Evolutionary conservation across 2,888 invertebrate genomes (phyloP), one percentile per base, ranked within the genome.

Genomic region (Thumatha senex): DNA sequence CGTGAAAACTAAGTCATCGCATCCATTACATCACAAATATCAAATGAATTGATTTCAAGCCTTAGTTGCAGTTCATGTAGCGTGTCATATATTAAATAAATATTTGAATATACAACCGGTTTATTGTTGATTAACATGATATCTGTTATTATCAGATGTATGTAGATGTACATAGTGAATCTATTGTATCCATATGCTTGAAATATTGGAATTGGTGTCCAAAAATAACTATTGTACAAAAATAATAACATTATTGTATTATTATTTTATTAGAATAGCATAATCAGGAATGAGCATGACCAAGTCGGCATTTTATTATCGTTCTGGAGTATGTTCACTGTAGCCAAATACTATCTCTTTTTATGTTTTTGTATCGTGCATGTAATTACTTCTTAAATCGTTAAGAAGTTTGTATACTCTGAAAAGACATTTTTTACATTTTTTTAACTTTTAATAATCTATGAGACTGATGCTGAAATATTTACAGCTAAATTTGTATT

Each of bases 201-300:
- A 36, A 36, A 13, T 36, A 4, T 9, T 14, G 14, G 7, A n/a
- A 9, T 35, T 13, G 13, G 1, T 12, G 7, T 14, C 13, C 2
- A 9, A 9, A 14, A 8, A 14, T 7, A 36, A 15, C 13, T 9
- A 0, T 4, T 36, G 4, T 36, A 15, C 15, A 14, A 14, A 13
- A 36, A 11, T 36, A 14, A 39, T 15, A 36, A 29, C 18, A 46
- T 13, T 13, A 9, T 44, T 35, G 40, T 56, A 50, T 46, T 45
- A 35, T 34, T 41, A 48, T 50, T 52, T 65, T 67, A 61, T 55
- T 33, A 29, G 24, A 24, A 30, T 48, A 10, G 8, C 54, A 53
- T 58, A 59, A 66, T 76, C 77, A 74, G 79, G 78, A 80, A 80
- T 82, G 80, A 70, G 80, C 82, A 81, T 79, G 82, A 59, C 56